A percentile compares a stretch with the other conserved stretches of the same genome.
phyloP scores from a whole-genome alignment of 64 coral and sea anemone species.

The Montipora foliosa region DNA sequence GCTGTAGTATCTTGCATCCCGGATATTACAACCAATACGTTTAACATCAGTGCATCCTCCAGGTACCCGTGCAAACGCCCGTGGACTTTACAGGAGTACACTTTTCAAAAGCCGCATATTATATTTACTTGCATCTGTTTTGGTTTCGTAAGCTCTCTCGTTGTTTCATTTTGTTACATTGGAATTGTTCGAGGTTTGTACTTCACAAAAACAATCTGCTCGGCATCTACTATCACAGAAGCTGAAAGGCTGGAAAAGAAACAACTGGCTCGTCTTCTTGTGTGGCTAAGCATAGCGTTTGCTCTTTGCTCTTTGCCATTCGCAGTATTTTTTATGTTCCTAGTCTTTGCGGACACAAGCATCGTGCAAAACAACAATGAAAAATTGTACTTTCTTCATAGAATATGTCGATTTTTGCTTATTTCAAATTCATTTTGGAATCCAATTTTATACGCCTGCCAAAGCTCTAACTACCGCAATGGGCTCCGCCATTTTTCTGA shows the following conservation, averaged over 20 bases:
- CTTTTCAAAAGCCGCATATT: slow-evolving; percentile 6
- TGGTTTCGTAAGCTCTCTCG: slow-evolving; percentile 1
- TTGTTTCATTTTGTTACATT: slow-evolving; percentile 27
- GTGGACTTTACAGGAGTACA: slow-evolving; percentile 27
- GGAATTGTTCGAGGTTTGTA: slow-evolving; percentile 56
- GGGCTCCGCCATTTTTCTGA: too few species aligned
- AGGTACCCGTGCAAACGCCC: slow-evolving; percentile 32
- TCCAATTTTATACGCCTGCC: slow-evolving; percentile 38
- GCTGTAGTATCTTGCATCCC: slow-evolving; percentile 32
- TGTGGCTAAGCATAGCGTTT: slow-evolving; percentile 11
- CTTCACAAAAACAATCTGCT: slow-evolving; percentile 37
- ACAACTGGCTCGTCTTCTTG: slow-evolving; percentile 27
- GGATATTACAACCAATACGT: slow-evolving; percentile 27
- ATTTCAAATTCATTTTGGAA: slow-evolving; percentile 34
- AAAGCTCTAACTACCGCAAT: slow-evolving; percentile 30
- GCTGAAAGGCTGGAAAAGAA: slow-evolving; percentile 32
- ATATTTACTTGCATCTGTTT: slow-evolving; percentile 19
- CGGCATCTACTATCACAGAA: neutral
- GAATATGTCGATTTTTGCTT: slow-evolving; percentile 8
- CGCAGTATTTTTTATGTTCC: neutral
- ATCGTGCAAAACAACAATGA: neutral
- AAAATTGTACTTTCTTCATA: neutral
- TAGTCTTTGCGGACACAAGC: neutral
- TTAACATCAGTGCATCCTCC: neutral
- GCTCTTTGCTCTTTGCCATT: slow-evolving; percentile 41